Base-by-base conservation (phyloP, 2,113 vertebrate genomes). In the Brachyistius frenatus region DNA sequence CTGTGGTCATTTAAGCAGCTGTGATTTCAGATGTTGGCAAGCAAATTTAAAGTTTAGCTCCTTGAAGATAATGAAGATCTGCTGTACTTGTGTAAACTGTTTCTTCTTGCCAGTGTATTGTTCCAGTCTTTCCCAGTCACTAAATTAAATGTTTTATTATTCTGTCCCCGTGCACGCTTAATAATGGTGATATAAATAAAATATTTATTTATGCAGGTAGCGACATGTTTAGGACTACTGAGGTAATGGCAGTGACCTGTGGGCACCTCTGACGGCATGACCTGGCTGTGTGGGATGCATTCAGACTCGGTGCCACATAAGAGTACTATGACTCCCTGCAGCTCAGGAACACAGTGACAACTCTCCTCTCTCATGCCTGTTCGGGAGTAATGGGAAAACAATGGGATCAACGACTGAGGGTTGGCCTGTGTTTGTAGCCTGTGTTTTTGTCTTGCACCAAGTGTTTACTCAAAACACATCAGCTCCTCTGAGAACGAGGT, bases 381-480 rank as follows among this genome's bases (percentile, higher is more conserved):
- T 84, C 71, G 66, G 67, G 60, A 88, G 89, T 90, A 91, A 93
- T 87, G 69, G 72, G 82, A 73, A 89, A 88, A 91, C 88, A 92
- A 90, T 85, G 74, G 67, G 76, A 83, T 86, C 83, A 66, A 53
- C 36, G 73, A 73, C 88, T 32, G 63, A 89, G 84, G 89, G 81
- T 50, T 83, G 76, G 81, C 80, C 72, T 55, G 73, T 86, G 85
- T 88, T 86, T 83, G 78, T 81, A 83, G 86, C 77, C 66, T 52
- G 64, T 87, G 86, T 93, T 94, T 91, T 92, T 89, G 87, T 91
- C 87, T 91, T 81, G 49, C 83, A 87, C 78, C 66, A 66, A 93
- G 80, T 92, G 88, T 92, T 93, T 93, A 91, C 89, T 89, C 60
- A 92, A 92, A 93, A 92, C 90, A 89, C 83, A 78, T 35, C 66